Percentiles rank a stretch among this genome's conserved stretches.
Evolutionary conservation across 2,797 vertebrate species (phyloP).

Genomic region (Microchirus variegatus): DNA sequence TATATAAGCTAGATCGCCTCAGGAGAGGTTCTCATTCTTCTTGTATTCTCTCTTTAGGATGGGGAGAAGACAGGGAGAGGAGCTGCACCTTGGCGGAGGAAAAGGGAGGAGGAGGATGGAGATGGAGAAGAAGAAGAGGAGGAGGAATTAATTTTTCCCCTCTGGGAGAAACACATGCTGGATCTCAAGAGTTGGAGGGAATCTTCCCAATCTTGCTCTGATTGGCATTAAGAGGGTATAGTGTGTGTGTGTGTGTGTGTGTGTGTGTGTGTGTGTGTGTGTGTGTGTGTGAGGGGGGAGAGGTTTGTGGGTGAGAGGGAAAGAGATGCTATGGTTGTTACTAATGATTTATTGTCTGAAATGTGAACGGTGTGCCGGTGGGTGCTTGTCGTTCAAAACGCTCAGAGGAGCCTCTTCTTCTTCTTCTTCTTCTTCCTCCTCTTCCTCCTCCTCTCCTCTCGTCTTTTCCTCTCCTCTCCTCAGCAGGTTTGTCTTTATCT

Average conservation of each 20-base stretch:
- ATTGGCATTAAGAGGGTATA: conserved; percentile 79
- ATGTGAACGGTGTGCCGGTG: conserved; percentile 66
- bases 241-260: conserved; percentile 7
- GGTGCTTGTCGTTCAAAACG: conserved; percentile 53
- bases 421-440: not conserved
- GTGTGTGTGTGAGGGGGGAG: conserved; percentile 17
- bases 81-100: conserved; percentile 83
- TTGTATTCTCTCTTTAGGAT: conserved; percentile 78
- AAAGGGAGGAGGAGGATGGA: conserved; percentile 83
- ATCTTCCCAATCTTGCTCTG: conserved; percentile 82
- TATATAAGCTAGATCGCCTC: conserved; percentile 86
- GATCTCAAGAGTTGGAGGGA: conserved; percentile 82
- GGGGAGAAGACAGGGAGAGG: conserved; percentile 67
- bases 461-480: not conserved
- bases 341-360: conserved; percentile 80
- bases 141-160: conserved; percentile 88
- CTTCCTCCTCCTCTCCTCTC: no score
- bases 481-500: conserved; percentile 11
- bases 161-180: conserved; percentile 83
- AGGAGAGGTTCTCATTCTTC: conserved; percentile 83
- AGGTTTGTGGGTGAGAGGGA: conserved; percentile 55
- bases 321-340: conserved; percentile 72
- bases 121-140: conserved; percentile 84
- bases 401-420: conserved; percentile 2
- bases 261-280: conserved; percentile 35